A percentile compares a stretch with the other conserved stretches of the same genome.
phyloP scores from a whole-genome alignment of 2,888 invertebrate species.

The Sinohyriopsis cumingii region DNA sequence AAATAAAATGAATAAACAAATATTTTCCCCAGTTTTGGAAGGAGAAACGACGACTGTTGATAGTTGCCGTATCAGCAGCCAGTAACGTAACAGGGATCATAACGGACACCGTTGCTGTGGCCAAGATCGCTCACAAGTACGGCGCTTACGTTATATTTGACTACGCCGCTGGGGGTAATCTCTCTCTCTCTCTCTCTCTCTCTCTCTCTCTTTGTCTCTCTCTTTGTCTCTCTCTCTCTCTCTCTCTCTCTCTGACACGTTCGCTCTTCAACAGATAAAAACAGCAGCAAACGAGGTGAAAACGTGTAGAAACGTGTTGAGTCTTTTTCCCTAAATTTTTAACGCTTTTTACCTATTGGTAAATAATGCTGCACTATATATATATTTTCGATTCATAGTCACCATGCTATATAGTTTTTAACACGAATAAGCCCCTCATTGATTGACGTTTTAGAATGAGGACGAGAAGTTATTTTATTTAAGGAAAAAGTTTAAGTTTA shows the following conservation, averaged over 20 bases:
- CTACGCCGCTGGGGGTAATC: conserved; percentile 51
- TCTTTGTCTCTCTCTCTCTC: conserved; percentile 12
- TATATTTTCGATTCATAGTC: no score
- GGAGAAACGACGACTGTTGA: conserved; percentile 27
- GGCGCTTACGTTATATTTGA: conserved; percentile 53
- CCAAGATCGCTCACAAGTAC: conserved; percentile 47
- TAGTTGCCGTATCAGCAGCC: conserved; percentile 44
- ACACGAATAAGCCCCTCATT: no score
- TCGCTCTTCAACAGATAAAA: not conserved
- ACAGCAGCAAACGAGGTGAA: no score
- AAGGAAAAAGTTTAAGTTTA: no score
- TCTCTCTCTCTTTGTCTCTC: conserved; percentile 7
- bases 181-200: conserved; percentile 7
- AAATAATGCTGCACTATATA: no score
- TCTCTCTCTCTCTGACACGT: conserved; percentile 9
- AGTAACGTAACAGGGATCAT: conserved; percentile 61
- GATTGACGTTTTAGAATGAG: no score
- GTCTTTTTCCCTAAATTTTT: no score
- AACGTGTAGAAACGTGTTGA: no score
- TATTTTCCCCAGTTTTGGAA: conserved; percentile 36
- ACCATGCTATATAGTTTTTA: no score
- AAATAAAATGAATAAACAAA: no score
- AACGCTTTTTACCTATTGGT: no score
- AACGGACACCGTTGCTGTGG: conserved; percentile 45
- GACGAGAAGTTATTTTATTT: no score